Evolutionary conservation across 2,888 invertebrate genomes (phyloP), one percentile per base, ranked within the genome.

Genomic region (Poecilus cupreus): DNA sequence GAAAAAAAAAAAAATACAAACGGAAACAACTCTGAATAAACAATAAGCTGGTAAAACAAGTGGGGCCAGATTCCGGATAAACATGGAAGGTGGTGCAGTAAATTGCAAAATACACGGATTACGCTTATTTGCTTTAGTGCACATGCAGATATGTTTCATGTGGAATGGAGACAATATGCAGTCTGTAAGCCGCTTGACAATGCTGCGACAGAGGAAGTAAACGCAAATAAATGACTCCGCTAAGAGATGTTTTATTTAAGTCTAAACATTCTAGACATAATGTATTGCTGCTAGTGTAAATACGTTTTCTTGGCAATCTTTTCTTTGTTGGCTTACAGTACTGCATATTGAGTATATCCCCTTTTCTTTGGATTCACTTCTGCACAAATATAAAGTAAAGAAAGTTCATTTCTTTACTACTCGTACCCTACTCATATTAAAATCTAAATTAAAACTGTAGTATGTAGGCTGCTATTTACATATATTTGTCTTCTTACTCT

Each of bases 1-100:
- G n/a, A 51, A 0, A 68, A 68, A 68, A 68, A 68, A 68, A 37
- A 68, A 68, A 51, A 18, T 18, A 68, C 64, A 68, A 32, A 37
- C 64, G 37, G 60, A 60, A 60, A 60, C 32, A 68, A 32, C 20
- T 11, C 64, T 68, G 37, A 68, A 68, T 68, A 68, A 68, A 37
- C 60, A 60, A 60, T 60, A 22, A 60, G 60, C 24, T 60, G 24
- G 26, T n/a, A 43, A 43, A 43, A 43, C 51, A 18, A 51, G 51
- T 16, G 16, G 51, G 18, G 37, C 39, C 32, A 68, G 37, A 51
- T 51, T 18, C 51, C 5, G 18, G 13, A 43, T 43, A 60, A 68
- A 68, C 64, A 68, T 4, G 32, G 16, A 51, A 51, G 51, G 51
- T 51, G 10, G 8, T 51, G 37, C 64, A 37, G 32, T 68, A 68